Evolutionary conservation across 2,113 vertebrate genomes (phyloP), one percentile per base, ranked within the genome.

Genomic region (Poecile atricapillus): DNA sequence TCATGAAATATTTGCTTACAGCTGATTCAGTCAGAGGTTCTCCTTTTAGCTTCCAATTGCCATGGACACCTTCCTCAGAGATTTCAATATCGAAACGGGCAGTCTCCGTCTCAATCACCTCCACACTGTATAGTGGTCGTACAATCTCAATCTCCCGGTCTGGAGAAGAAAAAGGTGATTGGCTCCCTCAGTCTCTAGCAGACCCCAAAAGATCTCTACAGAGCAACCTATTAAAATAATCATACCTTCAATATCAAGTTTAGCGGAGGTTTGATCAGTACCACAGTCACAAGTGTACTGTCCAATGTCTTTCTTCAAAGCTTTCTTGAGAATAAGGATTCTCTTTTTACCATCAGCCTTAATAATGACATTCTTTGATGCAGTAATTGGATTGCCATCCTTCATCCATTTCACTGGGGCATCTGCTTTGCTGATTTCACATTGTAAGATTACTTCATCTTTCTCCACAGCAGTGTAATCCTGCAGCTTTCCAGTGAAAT

Each of bases 21-120:
- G 98, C 91, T 96, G 99, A 98, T 9, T 98, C 98, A 95, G 98
- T 98, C 41, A 99, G 95, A 2, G 98, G 85, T 46, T 99, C 99
- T 95, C 98, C 99, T 97, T 99, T 99, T 87, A 99, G 98, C 74
- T 99, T 99, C 99, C 99, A 99, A 78, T 96, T 97, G 59, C 98
- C 98, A 37, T 99, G 99, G 39, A 99, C 96, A 85, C 99, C 99
- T 16, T 98, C 99, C 93, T 99, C 99, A 14, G 99, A 99, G 83
- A 99, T 99, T 97, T 99, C 99, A 0, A 98, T 99, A 96, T 99
- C 99, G 97, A 99, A 99, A 75, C 94, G 98, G 67, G 99, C 99
- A 2, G 98, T 98, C 97, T 99, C 99, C 0, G 98, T 99, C 97
- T 99, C 99, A n/a, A 98, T 98, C 86, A 99, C 98, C 96, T 99